Evolutionary conservation across 2,888 invertebrate species (phyloP).

Genomic region (Tupiocoris notatus): DNA sequence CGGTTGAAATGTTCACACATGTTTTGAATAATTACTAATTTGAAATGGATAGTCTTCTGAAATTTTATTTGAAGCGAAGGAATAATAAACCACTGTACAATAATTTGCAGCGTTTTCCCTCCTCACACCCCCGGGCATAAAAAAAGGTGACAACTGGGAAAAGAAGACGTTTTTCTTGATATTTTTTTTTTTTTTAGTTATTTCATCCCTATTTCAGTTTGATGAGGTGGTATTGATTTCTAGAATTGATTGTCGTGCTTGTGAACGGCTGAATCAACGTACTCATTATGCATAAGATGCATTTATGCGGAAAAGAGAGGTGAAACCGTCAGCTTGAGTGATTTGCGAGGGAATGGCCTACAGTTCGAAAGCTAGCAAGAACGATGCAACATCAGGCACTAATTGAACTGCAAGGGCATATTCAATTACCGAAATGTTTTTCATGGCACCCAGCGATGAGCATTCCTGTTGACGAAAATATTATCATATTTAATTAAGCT

Average conservation of each 20-base stretch:
- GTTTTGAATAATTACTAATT: no score
- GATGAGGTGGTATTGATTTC: not conserved
- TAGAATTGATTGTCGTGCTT: not conserved
- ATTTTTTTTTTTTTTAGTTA: no score
- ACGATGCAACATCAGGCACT: not conserved
- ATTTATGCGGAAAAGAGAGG: not conserved
- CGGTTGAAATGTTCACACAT: no score
- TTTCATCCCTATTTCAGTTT: no score
- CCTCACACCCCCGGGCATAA: no score
- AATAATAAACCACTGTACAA: no score
- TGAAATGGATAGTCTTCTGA: no score
- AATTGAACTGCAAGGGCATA: not conserved
- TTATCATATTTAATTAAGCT: slow-evolving; percentile 28
- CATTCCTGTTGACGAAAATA: not conserved
- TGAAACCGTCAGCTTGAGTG: not conserved
- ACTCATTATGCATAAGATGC: not conserved
- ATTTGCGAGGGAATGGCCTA: not conserved
- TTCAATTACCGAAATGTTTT: not conserved
- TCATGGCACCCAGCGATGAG: not conserved
- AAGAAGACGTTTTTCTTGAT: no score
- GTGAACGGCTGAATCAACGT: not conserved
- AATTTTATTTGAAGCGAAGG: no score
- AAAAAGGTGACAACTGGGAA: no score
- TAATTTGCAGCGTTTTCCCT: no score
- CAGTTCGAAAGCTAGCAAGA: not conserved